Evolutionary conservation across 2,113 vertebrate species (phyloP).

Genomic region (Ranitomeya imitator): DNA sequence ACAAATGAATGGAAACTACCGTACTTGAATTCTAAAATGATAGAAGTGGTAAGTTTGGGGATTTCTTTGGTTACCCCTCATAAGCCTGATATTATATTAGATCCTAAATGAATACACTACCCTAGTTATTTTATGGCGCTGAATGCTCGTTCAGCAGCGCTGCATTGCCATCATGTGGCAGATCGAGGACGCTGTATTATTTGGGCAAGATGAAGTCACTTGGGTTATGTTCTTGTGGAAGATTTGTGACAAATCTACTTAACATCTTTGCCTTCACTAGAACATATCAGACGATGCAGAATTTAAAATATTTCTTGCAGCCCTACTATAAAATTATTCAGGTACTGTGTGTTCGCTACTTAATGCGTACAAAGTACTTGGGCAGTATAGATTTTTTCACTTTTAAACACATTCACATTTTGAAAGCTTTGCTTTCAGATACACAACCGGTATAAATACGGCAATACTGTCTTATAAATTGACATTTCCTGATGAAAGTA

Average conservation of each 20-base stretch:
- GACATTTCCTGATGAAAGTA: conserved; percentile 17
- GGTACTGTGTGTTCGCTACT: not conserved
- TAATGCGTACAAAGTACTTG: not conserved
- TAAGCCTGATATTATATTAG: too few relatives aligned
- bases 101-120: not conserved
- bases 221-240: not conserved
- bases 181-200: not conserved
- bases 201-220: not conserved
- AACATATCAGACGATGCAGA: not conserved
- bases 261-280: not conserved
- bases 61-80: too few relatives aligned
- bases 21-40: not conserved
- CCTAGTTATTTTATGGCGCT: not conserved
- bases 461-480: conserved; percentile 60
- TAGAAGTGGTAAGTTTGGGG: too few relatives aligned
- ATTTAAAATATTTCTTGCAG: too few relatives aligned
- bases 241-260: not conserved
- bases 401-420: not conserved
- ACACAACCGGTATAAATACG: not conserved
- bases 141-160: not conserved
- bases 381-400: not conserved
- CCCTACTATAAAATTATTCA: not conserved
- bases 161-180: not conserved
- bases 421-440: conserved; percentile 22
- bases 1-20: not conserved